Conservation (phyloP, 2,113 vertebrate genomes). For the Noturus placidus region DNA sequence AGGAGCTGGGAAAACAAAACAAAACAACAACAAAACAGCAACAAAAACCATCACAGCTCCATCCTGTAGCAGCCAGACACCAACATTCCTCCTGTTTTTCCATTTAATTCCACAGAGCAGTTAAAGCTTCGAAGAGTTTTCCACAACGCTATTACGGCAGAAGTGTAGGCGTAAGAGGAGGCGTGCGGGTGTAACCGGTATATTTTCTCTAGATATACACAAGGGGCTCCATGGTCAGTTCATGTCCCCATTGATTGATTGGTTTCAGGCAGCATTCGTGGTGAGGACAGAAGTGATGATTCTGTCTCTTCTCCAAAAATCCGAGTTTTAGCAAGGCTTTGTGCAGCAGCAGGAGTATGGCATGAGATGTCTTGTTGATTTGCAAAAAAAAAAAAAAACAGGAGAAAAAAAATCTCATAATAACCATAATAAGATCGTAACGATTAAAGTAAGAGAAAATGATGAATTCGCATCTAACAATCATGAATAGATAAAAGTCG, state of each 20-base stretch:
- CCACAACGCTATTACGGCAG: slow-evolving; percentile 1
- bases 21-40: too few relatives aligned
- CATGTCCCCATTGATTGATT: slow-evolving; percentile 9
- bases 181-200: slow-evolving; percentile 10
- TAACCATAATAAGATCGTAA: slow-evolving; percentile 22
- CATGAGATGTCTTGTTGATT: slow-evolving; percentile 50
- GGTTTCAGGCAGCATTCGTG: slow-evolving; percentile 47
- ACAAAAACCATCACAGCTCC: neutral
- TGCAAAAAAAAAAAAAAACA: neutral
- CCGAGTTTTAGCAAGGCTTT: slow-evolving; percentile 35
- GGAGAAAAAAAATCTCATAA: neutral
- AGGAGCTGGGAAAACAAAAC: slow-evolving; percentile 13
- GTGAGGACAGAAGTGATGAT: slow-evolving; percentile 27
- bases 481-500: slow-evolving; percentile 44
- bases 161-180: slow-evolving; percentile 25
- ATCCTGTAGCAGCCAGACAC: slow-evolving; percentile 42
- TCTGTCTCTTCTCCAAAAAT: slow-evolving; percentile 4
- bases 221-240: neutral
- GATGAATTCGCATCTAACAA: slow-evolving; percentile 31
- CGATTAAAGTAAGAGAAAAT: slow-evolving; percentile 30
- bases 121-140: slow-evolving; percentile 46
- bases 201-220: slow-evolving; percentile 1
- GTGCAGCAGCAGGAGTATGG: slow-evolving; percentile 48
- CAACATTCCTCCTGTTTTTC: slow-evolving; percentile 7
- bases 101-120: slow-evolving; percentile 37